A percentile compares a stretch with the other conserved stretches of the same genome.
These are phyloP conservation scores for Argya squamiceps DNA, from an alignment of 2,797 vertebrate species.

Conservation along the genomic window DNA sequence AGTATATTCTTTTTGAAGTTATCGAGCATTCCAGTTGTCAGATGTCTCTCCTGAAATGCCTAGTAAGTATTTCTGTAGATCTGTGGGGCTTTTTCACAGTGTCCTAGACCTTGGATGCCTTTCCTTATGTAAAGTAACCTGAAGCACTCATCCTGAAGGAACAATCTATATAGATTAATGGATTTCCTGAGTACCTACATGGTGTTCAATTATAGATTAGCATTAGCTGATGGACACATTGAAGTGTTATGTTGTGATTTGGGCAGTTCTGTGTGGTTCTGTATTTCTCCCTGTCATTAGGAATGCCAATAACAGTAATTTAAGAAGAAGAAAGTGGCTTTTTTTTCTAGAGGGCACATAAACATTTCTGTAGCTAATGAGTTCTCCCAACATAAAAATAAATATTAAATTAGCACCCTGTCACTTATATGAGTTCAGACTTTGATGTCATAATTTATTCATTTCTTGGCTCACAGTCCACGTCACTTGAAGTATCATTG, in stretches of 20 bases:
- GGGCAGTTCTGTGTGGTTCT: not conserved
- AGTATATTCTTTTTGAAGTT: not conserved
- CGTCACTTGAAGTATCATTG: not conserved
- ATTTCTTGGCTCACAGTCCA: not conserved
- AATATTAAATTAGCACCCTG: not conserved
- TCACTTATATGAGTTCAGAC: not conserved
- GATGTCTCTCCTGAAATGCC: not conserved
- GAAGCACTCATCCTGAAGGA: conserved; percentile 43
- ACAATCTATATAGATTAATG: conserved; percentile 21
- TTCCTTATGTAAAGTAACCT: conserved; percentile 11
- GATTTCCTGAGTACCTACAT: conserved; percentile 9
- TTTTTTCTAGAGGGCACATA: not conserved
- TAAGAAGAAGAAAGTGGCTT: not conserved
- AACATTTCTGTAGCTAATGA: conserved; percentile 1
- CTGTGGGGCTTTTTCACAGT: not conserved
- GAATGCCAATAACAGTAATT: not conserved
- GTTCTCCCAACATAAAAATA: not conserved
- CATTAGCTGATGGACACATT: not conserved
- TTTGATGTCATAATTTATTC: conserved; percentile 18
- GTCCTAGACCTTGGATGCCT: conserved; percentile 7
- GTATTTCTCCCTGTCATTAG: not conserved
- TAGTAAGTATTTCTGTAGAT: not conserved
- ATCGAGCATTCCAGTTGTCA: not conserved
- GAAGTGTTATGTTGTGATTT: not conserved
- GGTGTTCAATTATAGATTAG: conserved; percentile 41